These are phyloP conservation scores for Drosophila atroscutellata DNA, from an alignment of 2,888 invertebrate species.

Conservation along the genomic window DNA sequence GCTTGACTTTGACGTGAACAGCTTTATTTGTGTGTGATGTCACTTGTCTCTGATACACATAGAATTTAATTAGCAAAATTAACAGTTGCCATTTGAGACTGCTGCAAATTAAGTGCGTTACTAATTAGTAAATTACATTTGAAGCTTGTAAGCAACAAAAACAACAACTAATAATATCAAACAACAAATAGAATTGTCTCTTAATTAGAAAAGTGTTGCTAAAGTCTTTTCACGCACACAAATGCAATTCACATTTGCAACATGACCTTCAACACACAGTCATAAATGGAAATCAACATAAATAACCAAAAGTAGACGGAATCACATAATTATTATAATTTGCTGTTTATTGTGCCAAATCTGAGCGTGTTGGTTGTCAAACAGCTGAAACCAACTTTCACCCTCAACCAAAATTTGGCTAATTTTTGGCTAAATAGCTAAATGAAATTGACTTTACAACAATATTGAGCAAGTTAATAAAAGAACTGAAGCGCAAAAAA, in stretches of 20 bases:
- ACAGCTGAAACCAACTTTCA: slow-evolving; percentile 37
- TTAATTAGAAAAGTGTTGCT: background rate
- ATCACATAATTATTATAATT: slow-evolving; percentile 35
- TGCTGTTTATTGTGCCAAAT: slow-evolving; percentile 4
- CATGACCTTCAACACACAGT: slow-evolving; percentile 5
- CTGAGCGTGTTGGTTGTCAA: slow-evolving; percentile 39
- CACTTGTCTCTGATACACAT: slow-evolving; percentile 36
- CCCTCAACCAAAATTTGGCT: slow-evolving; percentile 6
- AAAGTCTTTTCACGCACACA: background rate
- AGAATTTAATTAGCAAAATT: slow-evolving; percentile 44
- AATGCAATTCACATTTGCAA: background rate
- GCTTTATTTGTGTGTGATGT: background rate
- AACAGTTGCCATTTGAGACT: no score
- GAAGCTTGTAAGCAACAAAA: background rate
- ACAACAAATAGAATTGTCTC: background rate
- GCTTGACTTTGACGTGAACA: background rate
- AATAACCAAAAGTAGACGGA: background rate
- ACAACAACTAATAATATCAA: background rate
- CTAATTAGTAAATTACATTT: background rate
- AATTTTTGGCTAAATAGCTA: slow-evolving; percentile 5
- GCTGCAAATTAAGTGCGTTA: no score
- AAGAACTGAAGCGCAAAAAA: slow-evolving; percentile 40
- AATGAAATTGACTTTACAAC: slow-evolving; percentile 45
- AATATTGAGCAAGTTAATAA: slow-evolving; percentile 20
- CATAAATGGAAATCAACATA: slow-evolving; percentile 1